Conservation (phyloP, 2,797 vertebrate species). For the Coranthus polyacanthus region DNA sequence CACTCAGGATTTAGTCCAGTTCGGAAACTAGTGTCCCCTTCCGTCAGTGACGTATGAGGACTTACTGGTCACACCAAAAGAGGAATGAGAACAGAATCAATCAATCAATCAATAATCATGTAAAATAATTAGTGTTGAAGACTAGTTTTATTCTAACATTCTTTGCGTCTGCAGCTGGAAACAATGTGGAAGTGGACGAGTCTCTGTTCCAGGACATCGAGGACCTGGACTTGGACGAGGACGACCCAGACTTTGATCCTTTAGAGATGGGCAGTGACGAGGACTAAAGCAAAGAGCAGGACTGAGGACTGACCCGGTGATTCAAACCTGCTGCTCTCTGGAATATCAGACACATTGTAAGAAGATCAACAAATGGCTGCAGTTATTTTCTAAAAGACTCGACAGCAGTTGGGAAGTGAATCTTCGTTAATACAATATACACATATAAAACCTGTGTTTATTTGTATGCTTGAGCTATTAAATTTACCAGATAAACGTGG, state of each 20-base stretch:
- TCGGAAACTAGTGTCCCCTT: neutral
- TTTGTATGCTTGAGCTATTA: conserved; percentile 58
- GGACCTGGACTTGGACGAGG: conserved; percentile 95
- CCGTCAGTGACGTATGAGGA: too few relatives aligned
- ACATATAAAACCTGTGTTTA: conserved; percentile 23
- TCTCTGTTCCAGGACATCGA: conserved; percentile 98
- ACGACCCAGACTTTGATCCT: conserved; percentile 93
- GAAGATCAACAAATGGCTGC: conserved; percentile 34
- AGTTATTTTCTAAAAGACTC: conserved; percentile 76
- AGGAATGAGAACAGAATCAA: too few relatives aligned
- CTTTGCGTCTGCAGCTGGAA: conserved; percentile 86
- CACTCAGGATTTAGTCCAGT: too few relatives aligned
- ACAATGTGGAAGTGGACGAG: conserved; percentile 97
- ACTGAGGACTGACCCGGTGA: conserved; percentile 20
- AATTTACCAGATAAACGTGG: conserved; percentile 35
- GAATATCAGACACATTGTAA: conserved; percentile 49
- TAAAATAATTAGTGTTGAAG: too few relatives aligned
- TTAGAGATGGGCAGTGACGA: conserved; percentile 92
- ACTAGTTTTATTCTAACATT: neutral
- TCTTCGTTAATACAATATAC: conserved; percentile 20
- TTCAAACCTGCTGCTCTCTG: neutral
- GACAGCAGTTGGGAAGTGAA: conserved; percentile 38
- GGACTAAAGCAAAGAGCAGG: conserved; percentile 74
- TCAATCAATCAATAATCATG: too few relatives aligned
- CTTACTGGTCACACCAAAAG: too few relatives aligned